phyloP scores from a whole-genome alignment of 2,888 invertebrate species.

The Neoscelio sp. region DNA sequence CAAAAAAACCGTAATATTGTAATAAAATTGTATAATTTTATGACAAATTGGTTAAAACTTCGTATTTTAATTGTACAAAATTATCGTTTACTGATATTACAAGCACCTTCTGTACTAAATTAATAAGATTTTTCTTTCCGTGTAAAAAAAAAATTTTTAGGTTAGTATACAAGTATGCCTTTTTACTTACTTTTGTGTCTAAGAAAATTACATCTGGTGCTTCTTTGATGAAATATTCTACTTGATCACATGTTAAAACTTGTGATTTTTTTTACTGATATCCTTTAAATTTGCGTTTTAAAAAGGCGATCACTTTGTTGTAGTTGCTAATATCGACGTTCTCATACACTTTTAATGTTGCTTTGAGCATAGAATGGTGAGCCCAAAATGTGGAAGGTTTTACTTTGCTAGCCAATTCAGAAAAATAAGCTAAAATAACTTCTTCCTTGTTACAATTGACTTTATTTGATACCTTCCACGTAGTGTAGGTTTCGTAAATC shows the following conservation, averaged over 20 bases:
- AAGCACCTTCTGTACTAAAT: no score
- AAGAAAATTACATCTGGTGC: neutral
- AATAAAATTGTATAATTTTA: no score
- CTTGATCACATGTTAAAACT: neutral
- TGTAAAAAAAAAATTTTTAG: no score
- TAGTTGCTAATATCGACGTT: conserved; percentile 2
- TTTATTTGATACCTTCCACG: neutral
- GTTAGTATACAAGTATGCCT: no score
- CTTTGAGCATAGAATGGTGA: conserved; percentile 13
- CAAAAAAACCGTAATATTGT: no score
- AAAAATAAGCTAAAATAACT: conserved; percentile 4
- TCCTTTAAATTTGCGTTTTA: neutral
- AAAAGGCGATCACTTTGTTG: neutral
- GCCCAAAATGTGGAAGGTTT: conserved; percentile 6
- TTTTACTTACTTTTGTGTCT: conserved; percentile 1
- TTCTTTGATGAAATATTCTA: neutral
- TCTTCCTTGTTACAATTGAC: neutral
- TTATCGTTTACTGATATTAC: no score
- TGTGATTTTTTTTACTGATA: conserved; percentile 7
- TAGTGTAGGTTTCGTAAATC: neutral
- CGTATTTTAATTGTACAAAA: no score
- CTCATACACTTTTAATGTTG: neutral
- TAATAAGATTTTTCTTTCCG: no score
- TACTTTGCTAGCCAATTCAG: neutral
- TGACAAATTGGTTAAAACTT: no score